phyloP scores from a whole-genome alignment of 2,113 vertebrate genomes.

The Megaceryle maxima region DNA sequence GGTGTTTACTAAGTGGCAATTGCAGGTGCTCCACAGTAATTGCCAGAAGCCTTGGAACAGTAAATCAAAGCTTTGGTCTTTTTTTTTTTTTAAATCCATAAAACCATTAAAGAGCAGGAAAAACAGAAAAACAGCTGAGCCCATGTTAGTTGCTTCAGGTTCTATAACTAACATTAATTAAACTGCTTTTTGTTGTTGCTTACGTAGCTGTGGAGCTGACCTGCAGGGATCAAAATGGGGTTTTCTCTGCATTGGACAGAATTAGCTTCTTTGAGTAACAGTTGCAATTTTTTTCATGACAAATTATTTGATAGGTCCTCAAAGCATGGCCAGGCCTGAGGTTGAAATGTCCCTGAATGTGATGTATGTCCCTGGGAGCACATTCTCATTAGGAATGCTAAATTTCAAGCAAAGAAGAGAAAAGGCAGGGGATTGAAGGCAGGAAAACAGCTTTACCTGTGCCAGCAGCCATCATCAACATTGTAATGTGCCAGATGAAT shows the following conservation, averaged over 20 bases:
- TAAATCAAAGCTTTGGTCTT: not conserved
- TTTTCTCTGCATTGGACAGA: not conserved
- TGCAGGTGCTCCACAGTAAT: not conserved
- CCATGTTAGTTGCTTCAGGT: not conserved
- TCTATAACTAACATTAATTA: not conserved
- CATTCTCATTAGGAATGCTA: not conserved
- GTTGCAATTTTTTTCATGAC: not conserved
- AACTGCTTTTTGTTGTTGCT: not conserved
- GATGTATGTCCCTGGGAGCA: fast-evolving
- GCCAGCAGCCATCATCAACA: not conserved
- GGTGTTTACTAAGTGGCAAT: not conserved
- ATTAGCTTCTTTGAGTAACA: not conserved
- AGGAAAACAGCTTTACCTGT: not conserved
- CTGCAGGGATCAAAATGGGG: not conserved
- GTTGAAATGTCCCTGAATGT: not conserved
- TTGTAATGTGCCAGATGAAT: too few relatives aligned
- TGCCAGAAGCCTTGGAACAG: not conserved
- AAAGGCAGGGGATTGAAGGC: not conserved
- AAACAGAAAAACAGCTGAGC: not conserved
- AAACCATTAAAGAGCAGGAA: not conserved
- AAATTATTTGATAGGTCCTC: not conserved
- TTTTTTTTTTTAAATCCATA: not conserved
- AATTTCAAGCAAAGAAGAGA: not conserved
- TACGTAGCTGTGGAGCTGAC: not conserved
- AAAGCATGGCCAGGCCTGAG: not conserved